These are phyloP conservation scores for Coecobrya sp. DNA, from an alignment of 2,888 invertebrate genomes.

Conservation along the genomic window DNA sequence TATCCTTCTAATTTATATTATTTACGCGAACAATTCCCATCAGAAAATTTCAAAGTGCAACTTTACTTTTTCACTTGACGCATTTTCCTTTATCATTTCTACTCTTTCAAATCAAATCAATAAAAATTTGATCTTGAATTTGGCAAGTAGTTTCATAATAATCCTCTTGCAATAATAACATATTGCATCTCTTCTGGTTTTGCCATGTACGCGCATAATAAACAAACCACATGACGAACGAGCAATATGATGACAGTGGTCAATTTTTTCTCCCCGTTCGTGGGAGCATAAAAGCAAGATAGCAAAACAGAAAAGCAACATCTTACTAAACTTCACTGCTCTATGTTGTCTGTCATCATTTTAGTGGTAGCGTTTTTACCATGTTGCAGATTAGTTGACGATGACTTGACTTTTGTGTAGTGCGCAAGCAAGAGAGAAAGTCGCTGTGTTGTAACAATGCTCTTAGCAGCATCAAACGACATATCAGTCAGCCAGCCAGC, in stretches of 20 bases:
- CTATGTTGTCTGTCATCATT: no score
- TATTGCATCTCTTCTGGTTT: not conserved
- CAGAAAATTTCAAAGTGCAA: no score
- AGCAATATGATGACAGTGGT: constrained; percentile 52
- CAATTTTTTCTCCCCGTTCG: constrained; percentile 30
- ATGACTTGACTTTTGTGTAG: constrained; percentile 27
- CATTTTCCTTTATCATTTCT: not conserved
- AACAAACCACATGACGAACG: constrained; percentile 45
- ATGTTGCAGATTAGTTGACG: not conserved
- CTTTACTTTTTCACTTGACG: not conserved
- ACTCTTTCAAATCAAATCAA: not conserved
- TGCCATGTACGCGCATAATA: not conserved
- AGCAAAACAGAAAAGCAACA: constrained; percentile 4
- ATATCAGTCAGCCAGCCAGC: not conserved
- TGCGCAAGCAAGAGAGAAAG: constrained; percentile 67
- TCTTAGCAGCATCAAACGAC: no score
- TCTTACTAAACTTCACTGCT: not conserved
- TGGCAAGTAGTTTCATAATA: constrained; percentile 44
- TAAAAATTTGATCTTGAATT: not conserved
- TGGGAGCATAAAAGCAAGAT: constrained; percentile 30
- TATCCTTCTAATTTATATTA: not conserved
- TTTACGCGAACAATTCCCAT: not conserved
- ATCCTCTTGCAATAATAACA: not conserved
- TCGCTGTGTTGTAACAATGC: constrained; percentile 43
- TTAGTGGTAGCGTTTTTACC: not conserved